Conservation (phyloP, 2,797 vertebrate species). For the Spinibarbus caldwelli region DNA sequence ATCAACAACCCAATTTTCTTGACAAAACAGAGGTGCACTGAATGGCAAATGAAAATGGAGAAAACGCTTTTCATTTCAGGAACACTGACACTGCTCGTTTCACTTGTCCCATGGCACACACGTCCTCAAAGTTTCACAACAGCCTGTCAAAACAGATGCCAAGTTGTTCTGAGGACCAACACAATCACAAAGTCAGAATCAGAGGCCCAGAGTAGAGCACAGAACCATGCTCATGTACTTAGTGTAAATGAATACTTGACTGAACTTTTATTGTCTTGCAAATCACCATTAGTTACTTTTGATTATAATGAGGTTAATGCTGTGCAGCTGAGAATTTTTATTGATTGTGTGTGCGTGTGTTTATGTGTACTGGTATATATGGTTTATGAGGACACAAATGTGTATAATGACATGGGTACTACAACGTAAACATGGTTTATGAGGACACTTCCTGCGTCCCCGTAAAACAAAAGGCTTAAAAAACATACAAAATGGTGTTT, state of each 20-base stretch:
- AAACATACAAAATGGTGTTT: too few relatives aligned
- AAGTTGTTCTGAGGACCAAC: slow-evolving; percentile 5
- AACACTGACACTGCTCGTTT: background rate
- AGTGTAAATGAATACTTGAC: background rate
- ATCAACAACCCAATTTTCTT: slow-evolving; percentile 41
- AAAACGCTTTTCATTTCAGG: background rate
- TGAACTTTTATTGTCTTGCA: background rate
- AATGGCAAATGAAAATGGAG: slow-evolving; percentile 26
- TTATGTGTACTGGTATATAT: too few relatives aligned
- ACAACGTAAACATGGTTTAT: too few relatives aligned
- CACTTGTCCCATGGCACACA: background rate
- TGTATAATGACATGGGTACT: too few relatives aligned
- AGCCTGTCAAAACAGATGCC: slow-evolving; percentile 35
- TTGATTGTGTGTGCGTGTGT: background rate
- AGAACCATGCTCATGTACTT: background rate
- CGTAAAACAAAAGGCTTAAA: too few relatives aligned
- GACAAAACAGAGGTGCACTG: slow-evolving; percentile 24
- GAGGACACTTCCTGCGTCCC: too few relatives aligned
- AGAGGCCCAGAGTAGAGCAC: background rate
- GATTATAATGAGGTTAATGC: background rate
- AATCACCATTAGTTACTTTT: background rate
- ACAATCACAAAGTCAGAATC: slow-evolving; percentile 1
- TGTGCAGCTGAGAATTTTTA: background rate
- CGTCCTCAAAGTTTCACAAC: slow-evolving; percentile 16
- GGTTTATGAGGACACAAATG: too few relatives aligned